Evolutionary conservation across 2,113 vertebrate species (phyloP).

Genomic region (Peromyscus maniculatus): DNA sequence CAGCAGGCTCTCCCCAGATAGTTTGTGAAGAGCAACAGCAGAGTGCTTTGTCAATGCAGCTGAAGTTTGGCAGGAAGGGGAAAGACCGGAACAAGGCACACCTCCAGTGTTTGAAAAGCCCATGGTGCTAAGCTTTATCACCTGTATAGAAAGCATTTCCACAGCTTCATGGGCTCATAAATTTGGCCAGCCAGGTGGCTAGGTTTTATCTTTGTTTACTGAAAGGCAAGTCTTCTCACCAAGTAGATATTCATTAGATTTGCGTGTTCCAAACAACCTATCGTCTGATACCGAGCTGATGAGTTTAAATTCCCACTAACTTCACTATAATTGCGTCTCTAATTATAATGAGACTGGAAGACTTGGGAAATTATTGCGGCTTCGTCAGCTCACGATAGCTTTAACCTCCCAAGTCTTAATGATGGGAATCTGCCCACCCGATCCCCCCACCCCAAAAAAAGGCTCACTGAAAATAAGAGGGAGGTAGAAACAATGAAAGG

Average conservation of each 20-base stretch:
- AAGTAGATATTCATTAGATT: constrained; percentile 64
- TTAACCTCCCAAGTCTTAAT: background rate
- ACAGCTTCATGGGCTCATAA: background rate
- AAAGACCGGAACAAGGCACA: background rate
- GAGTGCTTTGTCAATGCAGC: background rate
- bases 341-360: constrained; percentile 38
- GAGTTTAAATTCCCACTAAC: constrained; percentile 32
- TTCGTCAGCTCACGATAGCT: constrained; percentile 29
- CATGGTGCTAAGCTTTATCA: background rate
- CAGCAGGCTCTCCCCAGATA: background rate
- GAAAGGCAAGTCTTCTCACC: constrained; percentile 56
- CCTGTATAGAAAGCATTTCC: background rate
- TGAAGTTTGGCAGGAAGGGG: background rate
- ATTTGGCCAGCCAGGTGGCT: constrained; percentile 30
- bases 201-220: constrained; percentile 50
- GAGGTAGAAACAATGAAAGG: constrained; percentile 31
- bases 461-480: background rate
- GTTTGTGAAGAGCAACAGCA: background rate
- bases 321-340: constrained; percentile 53
- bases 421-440: background rate
- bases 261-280: constrained; percentile 57
- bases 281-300: constrained; percentile 63
- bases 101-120: background rate
- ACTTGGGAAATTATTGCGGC: constrained; percentile 48
- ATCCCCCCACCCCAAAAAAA: background rate